Evolutionary conservation across 2,888 invertebrate genomes (phyloP).

Genomic region (Herminia tarsipennalis): DNA sequence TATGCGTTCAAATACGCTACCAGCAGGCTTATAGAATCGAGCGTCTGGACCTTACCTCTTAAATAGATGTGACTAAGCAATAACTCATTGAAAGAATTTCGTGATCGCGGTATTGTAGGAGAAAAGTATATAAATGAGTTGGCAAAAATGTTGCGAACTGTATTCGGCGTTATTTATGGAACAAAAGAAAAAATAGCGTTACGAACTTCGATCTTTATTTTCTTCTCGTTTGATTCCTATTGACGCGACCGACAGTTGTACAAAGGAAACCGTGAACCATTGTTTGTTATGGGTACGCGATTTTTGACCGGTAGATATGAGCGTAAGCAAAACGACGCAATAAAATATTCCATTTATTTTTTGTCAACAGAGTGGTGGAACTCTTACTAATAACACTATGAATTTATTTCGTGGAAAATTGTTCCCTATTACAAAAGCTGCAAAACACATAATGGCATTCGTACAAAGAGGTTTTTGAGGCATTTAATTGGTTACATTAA

Average conservation of each 20-base stretch:
- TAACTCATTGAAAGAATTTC: conserved; percentile 14
- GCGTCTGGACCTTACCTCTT: conserved; percentile 18
- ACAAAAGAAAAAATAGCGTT: conserved; percentile 9
- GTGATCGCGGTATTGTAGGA: conserved; percentile 14
- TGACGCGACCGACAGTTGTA: conserved; percentile 2
- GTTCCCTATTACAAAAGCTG: neutral
- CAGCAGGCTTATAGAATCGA: conserved; percentile 22
- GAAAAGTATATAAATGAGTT: conserved; percentile 21
- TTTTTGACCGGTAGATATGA: neutral
- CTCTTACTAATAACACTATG: conserved; percentile 3
- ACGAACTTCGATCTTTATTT: conserved; percentile 8
- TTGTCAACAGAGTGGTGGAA: too few species aligned
- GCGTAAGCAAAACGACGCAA: neutral
- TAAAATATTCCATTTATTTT: conserved; percentile 1
- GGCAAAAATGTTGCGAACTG: conserved; percentile 11
- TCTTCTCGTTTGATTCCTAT: conserved; percentile 5
- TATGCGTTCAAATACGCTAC: conserved; percentile 35
- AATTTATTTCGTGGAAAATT: conserved; percentile 7
- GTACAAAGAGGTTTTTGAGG: conserved; percentile 17
- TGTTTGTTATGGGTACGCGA: conserved; percentile 6
- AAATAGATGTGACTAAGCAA: conserved; percentile 28
- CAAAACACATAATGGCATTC: conserved; percentile 15
- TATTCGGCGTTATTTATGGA: conserved; percentile 13
- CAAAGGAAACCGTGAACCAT: conserved; percentile 3
- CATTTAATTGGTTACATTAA: conserved; percentile 40